Evolutionary conservation across 2,797 vertebrate species (phyloP).

Genomic region (Heliangelus exortis): DNA sequence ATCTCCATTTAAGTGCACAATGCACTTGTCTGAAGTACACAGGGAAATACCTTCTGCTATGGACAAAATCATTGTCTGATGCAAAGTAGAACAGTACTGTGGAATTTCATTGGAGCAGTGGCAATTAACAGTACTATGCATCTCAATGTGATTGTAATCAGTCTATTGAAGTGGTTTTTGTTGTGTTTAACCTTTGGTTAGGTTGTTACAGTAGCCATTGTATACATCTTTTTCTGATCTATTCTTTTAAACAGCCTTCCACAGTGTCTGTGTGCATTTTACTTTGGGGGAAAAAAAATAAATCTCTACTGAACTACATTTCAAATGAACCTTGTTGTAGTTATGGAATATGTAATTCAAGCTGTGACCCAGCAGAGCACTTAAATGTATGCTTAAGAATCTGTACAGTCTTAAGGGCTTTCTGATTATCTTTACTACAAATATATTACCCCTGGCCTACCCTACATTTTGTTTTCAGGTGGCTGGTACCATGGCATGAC

Average conservation of each 20-base stretch:
- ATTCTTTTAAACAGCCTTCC: conserved; percentile 34
- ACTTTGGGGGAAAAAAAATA: conserved; percentile 22
- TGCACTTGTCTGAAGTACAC: background rate
- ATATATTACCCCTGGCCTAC: background rate
- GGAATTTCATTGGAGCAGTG: background rate
- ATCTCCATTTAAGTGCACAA: background rate
- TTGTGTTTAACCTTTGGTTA: conserved; percentile 41
- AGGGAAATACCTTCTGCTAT: background rate
- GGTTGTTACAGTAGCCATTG: conserved; percentile 1
- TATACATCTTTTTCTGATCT: background rate
- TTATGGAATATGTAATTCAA: conserved; percentile 44
- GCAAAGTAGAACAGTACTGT: background rate
- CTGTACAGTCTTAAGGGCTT: background rate
- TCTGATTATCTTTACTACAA: background rate
- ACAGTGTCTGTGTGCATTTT: background rate
- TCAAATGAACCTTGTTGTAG: conserved; percentile 25
- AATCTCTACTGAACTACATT: conserved; percentile 22
- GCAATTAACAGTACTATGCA: background rate
- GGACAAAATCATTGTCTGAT: background rate
- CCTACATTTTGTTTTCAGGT: background rate
- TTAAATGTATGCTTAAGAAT: background rate
- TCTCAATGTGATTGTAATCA: background rate
- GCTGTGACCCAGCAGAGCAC: background rate
- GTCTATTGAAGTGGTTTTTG: conserved; percentile 24
- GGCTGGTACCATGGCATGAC: background rate